A percentile compares a stretch with the other conserved stretches of the same genome.
phyloP scores from a whole-genome alignment of 1,140 invertebrate genomes.

The Drosophila ohnishii region DNA sequence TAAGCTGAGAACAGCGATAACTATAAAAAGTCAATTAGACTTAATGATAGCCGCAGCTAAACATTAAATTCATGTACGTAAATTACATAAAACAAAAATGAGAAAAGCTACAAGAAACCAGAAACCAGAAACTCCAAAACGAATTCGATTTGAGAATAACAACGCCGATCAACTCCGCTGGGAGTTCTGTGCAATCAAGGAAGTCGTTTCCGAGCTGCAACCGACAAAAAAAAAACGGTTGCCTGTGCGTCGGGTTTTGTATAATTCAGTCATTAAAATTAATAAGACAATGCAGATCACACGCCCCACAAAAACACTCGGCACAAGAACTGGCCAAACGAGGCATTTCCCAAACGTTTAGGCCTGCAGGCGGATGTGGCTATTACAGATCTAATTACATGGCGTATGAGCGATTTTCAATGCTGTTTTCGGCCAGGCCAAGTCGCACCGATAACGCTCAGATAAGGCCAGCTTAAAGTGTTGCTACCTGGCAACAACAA shows the following conservation, averaged over 20 bases:
- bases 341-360: conserved; percentile 44
- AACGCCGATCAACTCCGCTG: conserved; percentile 19
- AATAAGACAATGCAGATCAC: conserved; percentile 66
- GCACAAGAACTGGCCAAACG: conserved; percentile 41
- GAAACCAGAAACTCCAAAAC: conserved; percentile 23
- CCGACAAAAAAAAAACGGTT: conserved; percentile 12
- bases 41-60: conserved; percentile 75
- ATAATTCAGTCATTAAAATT: conserved; percentile 72
- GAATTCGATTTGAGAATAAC: conserved; percentile 54
- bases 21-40: conserved; percentile 77
- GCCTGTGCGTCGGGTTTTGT: conserved; percentile 38
- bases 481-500: conserved; percentile 11
- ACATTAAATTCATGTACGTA: conserved; percentile 66
- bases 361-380: conserved; percentile 40
- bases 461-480: conserved; percentile 42
- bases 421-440: conserved; percentile 28
- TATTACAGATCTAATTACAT: conserved; percentile 55
- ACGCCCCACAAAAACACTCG: conserved; percentile 29
- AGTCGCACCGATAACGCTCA: conserved; percentile 38
- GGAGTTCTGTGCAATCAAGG: conserved; percentile 34
- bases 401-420: conserved; percentile 56
- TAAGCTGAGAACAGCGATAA: conserved; percentile 42
- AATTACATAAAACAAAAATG: conserved; percentile 34
- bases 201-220: conserved; percentile 36
- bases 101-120: conserved; percentile 34